Evolutionary conservation across 2,888 invertebrate genomes (phyloP).

Genomic region (Galerucella calmariensis): DNA sequence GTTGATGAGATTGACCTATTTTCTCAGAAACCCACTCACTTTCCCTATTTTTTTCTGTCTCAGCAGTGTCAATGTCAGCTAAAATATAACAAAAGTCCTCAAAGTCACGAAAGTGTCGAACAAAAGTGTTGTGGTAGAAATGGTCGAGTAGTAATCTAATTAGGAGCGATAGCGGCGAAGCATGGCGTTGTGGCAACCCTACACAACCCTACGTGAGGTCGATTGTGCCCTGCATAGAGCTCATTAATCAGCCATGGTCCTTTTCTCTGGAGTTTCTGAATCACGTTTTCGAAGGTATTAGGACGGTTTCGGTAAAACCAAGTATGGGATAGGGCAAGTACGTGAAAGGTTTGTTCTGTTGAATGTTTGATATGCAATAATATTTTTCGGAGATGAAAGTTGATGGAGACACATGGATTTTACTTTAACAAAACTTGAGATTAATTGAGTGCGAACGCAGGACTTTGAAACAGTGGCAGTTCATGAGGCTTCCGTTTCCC

Average conservation of each 20-base stretch:
- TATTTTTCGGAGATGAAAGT: no score
- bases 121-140: slow-evolving; percentile 39
- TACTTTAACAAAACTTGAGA: no score
- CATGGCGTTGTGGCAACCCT: slow-evolving; percentile 44
- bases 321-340: slow-evolving; percentile 28
- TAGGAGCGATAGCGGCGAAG: slow-evolving; percentile 48
- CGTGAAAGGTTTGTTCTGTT: slow-evolving; percentile 14
- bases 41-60: slow-evolving; percentile 4
- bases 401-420: not conserved
- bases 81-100: slow-evolving; percentile 26
- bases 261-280: slow-evolving; percentile 39
- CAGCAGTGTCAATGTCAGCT: slow-evolving; percentile 9
- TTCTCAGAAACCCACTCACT: not conserved
- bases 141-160: slow-evolving; percentile 48
- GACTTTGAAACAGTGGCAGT: no score
- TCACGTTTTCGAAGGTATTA: slow-evolving; percentile 42
- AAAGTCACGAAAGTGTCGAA: slow-evolving; percentile 33
- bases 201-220: slow-evolving; percentile 51
- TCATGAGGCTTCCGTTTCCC: no score
- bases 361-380: slow-evolving; percentile 13
- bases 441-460: no score
- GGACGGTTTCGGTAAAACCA: slow-evolving; percentile 30
- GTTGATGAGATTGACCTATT: not conserved
- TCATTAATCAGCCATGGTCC: slow-evolving; percentile 51
- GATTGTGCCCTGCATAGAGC: slow-evolving; percentile 47